Conservation (phyloP, 2,888 invertebrate species). For the Pycnomerus fuliginosus region DNA sequence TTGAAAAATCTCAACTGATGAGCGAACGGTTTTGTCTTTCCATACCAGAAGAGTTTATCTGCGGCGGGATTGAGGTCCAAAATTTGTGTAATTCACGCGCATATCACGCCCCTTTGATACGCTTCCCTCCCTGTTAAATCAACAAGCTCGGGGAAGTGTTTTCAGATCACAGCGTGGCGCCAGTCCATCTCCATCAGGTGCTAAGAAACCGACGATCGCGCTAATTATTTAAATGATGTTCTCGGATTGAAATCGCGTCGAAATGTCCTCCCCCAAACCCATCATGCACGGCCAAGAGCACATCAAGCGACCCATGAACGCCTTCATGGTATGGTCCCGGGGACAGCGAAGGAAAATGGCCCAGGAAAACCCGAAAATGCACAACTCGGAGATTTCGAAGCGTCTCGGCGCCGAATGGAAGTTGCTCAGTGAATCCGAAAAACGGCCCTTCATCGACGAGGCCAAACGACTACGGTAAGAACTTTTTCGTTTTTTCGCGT, state of each 20-base stretch:
- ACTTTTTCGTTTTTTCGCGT: neutral
- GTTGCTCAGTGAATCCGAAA: conserved; percentile 79
- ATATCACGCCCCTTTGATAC: conserved; percentile 38
- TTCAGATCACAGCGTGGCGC: conserved; percentile 32
- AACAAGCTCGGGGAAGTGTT: conserved; percentile 36
- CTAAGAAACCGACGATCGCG: neutral
- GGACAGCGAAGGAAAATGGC: conserved; percentile 90
- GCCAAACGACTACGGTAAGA: conserved; percentile 79
- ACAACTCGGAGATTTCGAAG: conserved; percentile 89
- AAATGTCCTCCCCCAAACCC: conserved; percentile 43
- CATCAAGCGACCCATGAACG: conserved; percentile 79
- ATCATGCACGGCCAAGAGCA: conserved; percentile 58
- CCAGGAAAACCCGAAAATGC: conserved; percentile 92
- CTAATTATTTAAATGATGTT: too few relatives aligned
- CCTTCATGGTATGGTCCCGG: conserved; percentile 88
- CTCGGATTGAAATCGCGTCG: too few relatives aligned
- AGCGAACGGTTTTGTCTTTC: too few relatives aligned
- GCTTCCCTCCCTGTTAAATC: conserved; percentile 30
- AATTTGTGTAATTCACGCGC: conserved; percentile 41
- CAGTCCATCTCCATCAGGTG: conserved; percentile 27
- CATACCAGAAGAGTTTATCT: too few relatives aligned
- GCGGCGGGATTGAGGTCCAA: conserved; percentile 30
- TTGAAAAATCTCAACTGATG: too few relatives aligned
- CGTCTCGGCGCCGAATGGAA: conserved; percentile 88
- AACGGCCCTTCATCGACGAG: conserved; percentile 87